These are phyloP conservation scores for Anser brachyrhynchus DNA, from an alignment of 2,113 vertebrate genomes.

Conservation along the genomic window DNA sequence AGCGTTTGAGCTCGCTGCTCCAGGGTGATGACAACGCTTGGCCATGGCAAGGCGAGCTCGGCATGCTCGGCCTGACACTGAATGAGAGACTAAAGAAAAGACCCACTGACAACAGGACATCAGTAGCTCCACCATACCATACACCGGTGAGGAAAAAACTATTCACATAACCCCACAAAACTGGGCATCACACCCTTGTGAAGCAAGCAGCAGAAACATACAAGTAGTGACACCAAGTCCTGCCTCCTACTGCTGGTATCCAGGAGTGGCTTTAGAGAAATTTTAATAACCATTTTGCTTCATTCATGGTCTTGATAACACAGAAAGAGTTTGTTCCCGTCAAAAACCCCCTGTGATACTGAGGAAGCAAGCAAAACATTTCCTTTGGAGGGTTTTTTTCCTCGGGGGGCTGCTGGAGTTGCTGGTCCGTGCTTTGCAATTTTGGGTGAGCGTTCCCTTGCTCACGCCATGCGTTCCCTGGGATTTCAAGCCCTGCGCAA, in stretches of 20 bases:
- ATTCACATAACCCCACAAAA: neutral
- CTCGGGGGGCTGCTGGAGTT: neutral
- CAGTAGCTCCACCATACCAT: neutral
- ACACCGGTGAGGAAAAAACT: neutral
- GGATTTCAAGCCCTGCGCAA: neutral
- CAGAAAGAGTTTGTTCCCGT: neutral
- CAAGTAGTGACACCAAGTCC: neutral
- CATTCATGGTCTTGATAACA: neutral
- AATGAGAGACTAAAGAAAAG: neutral
- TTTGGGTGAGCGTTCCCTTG: neutral
- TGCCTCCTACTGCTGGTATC: neutral
- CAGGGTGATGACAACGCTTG: accelerated
- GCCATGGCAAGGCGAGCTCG: neutral
- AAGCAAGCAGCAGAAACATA: neutral
- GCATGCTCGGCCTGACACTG: neutral
- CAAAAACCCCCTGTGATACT: neutral
- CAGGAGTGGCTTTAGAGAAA: neutral
- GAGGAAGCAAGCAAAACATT: neutral
- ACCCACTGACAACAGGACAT: neutral
- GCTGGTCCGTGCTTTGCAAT: neutral
- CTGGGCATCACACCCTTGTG: accelerated
- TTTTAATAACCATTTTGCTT: neutral
- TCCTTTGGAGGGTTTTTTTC: neutral
- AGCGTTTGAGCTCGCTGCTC: neutral
- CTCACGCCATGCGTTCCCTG: neutral